Base-by-base conservation (phyloP, 2,113 vertebrate genomes). In the Saccopteryx leptura region DNA sequence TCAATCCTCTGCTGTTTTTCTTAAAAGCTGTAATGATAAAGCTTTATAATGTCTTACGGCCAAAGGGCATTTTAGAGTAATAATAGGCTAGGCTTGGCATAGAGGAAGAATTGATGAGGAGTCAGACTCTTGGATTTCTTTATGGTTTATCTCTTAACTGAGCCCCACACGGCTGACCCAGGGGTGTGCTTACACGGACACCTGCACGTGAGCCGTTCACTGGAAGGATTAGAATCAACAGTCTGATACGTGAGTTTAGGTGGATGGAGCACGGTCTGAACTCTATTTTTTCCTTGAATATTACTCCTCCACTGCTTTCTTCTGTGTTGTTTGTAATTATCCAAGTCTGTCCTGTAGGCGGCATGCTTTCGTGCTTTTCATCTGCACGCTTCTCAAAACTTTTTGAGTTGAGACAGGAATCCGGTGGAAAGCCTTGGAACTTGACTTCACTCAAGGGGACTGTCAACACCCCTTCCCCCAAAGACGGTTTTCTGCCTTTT, bases 1-100 rank as follows among this genome's bases (percentile, higher is more conserved):
- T 52, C n/a, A 24, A 39, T 58, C 33, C 56, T 81, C 58, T 92
- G 46, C 21, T 86, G 78, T 68, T 91, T 75, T 95, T 93, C 82
- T 88, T 88, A 72, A 79, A 48, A 46, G 39, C 48, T 52, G 63
- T 63, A 39, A 18, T 54, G 39, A 46, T 31, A 74, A 91, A 56
- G 28, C 11, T 95, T 81, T 79, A 93, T 39, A 39, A 48, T 48
- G 65, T 91, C 65, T 39, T 72, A 60, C 66, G 33, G 17, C 31
- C 48, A 56, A 58, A 18, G 33, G 26, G 26, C 17, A 63, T 72
- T 56, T 75, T 71, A 90, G 33, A 92, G 33, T 63, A 82, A 46
- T 63, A 82, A 85, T 46, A 52, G 24, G 26, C 33, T 79, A 1
- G 68, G 65, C n/a, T 39, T 78, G 14, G 31, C 39, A 12, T 9